Percentiles rank a stretch among this genome's conserved stretches.
phyloP scores from a whole-genome alignment of 1,140 invertebrate genomes.

The Hyles vespertilio region DNA sequence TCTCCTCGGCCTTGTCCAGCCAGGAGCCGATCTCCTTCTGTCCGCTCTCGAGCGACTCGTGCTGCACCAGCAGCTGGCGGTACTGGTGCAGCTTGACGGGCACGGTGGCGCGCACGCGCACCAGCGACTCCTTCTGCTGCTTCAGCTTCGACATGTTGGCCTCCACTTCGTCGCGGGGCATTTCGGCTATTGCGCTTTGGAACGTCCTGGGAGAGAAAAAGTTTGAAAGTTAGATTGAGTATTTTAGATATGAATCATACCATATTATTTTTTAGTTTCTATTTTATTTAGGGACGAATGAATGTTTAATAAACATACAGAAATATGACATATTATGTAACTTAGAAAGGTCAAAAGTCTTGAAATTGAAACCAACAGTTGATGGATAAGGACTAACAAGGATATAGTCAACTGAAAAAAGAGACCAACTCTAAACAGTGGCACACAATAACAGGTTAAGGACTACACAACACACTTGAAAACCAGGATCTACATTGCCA shows the following conservation, averaged over 20 bases:
- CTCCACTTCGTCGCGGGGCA: conserved; percentile 93
- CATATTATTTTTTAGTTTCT: too few relatives aligned
- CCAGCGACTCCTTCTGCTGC: conserved; percentile 90
- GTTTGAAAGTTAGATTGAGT: background rate
- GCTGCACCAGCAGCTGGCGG: conserved; percentile 90
- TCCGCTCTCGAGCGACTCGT: conserved; percentile 92
- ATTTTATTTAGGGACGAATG: too few relatives aligned
- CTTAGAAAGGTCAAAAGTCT: too few relatives aligned
- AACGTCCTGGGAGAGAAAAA: conserved; percentile 79
- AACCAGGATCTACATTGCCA: too few relatives aligned
- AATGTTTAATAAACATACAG: too few relatives aligned
- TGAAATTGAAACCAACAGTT: too few relatives aligned
- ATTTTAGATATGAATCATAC: background rate
- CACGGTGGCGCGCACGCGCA: conserved; percentile 87
- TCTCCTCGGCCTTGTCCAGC: conserved; percentile 88
- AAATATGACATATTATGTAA: too few relatives aligned
- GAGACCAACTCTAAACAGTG: too few relatives aligned
- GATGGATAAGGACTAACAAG: too few relatives aligned
- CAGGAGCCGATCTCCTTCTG: conserved; percentile 90
- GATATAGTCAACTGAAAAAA: too few relatives aligned
- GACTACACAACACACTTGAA: too few relatives aligned
- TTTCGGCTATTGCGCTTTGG: conserved; percentile 91
- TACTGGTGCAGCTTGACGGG: conserved; percentile 87
- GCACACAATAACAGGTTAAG: too few relatives aligned
- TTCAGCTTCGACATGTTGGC: conserved; percentile 93